Evolutionary conservation across 2,113 vertebrate genomes (phyloP), one percentile per base, ranked within the genome.

Genomic region (Loxodonta africana): DNA sequence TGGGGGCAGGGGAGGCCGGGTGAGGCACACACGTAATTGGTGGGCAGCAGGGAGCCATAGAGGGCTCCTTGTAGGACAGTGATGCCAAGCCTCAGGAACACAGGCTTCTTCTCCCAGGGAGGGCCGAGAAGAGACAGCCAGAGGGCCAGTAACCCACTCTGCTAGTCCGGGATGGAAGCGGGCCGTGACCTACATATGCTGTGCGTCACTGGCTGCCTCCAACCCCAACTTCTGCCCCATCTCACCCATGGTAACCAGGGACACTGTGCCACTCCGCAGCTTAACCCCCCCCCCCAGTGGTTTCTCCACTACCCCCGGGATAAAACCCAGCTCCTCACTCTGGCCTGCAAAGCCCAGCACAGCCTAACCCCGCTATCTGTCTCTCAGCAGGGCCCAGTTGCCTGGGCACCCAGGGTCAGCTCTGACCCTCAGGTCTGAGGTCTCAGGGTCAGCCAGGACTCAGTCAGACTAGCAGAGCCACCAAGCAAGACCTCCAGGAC

Each of bases 361-460:
- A 48, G 65, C 87, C 51, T 2, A 4, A 48, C 41, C 14, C 81
- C 71, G 0, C 41, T 11, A 30, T 53, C 82, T 11, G n/a, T 53
- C 82, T 41, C n/a, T 63, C 62, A 18, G 74, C 51, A 82, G 26
- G 57, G 4, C 12, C 86, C 60, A 46, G 2, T 25, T 46, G 28
- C 83, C 63, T 57, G 30, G 62, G 62, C 5, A 41, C 28, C 41
- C 63, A 37, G 37, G 17, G n/a, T 37, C 86, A 80, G 44, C 11
- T 6, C 62, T 76, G n/a, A 51, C 62, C 91, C 44, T 90, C 83
- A 7, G 14, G 46, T 30, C 37, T 74, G 0, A 93, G 67, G 80
- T 92, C 83, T 92, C 98, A 99, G 99, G 99, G 73, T 98, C 95
- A 99, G 98, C 90, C 97, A 94, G 63, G 98, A 88, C 98, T 98